Evolutionary conservation across 1,140 invertebrate species (phyloP), one percentile per base, ranked within the genome.

Genomic region (Nasonia longicornis): DNA sequence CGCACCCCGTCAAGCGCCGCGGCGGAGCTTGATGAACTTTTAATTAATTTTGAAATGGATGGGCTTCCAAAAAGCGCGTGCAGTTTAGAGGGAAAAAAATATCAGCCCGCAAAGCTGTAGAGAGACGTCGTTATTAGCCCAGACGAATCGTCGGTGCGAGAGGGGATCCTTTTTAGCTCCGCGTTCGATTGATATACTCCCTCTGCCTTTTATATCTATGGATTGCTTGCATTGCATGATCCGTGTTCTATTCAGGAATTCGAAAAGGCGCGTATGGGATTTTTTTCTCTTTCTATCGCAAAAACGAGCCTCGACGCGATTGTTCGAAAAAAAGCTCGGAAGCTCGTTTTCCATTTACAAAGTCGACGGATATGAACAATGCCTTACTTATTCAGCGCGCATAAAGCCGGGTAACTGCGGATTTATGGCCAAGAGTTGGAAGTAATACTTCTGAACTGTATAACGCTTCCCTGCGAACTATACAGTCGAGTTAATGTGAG

Each of bases 11-110:
- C 63, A 66, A 22, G 31, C 20, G 2, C 58, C 58, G 20, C 58
- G 20, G n/a, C 74, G 52, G 35, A 26, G 22, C 35, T 35, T 75
- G 73, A 75, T 75, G 73, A 75, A 75, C 58, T 66, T 77, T 77
- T 67, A 77, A 77, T 77, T 77, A 77, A 77, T 77, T 77, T 38
- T 45, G 31, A 66, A 66, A 66, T 45, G 29, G 73, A 63, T 63
- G 52, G 4, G 52, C 52, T n/a, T n/a, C 20, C 1, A n/a, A 20
- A 58, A 16, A 58, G 3, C 16, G 52, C 1, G 52, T 52, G 11
- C 26, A 26, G 26, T 48, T 16, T 16, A 52, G 52, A 58, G 52
- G 16, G 52, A n/a, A 58, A 58, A 52, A 52, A 16, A 16, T 52
- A 16, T 52, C 12, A 52, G 3, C 48, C 12, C 48, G 2, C 14